Conservation (phyloP, 1,140 invertebrate species). For the Lepidurus couesii region DNA sequence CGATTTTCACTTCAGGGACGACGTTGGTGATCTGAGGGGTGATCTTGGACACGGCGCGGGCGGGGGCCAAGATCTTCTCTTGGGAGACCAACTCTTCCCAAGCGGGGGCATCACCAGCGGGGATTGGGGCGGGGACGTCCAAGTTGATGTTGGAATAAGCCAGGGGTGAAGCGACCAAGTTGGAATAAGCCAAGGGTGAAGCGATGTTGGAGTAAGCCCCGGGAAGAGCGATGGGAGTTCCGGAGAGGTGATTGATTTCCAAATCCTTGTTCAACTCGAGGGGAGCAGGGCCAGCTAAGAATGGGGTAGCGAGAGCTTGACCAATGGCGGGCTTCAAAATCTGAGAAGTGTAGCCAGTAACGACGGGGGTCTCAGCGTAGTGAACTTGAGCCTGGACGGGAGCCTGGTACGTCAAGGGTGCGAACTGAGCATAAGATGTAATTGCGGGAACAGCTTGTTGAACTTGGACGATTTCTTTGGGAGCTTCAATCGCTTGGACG, state of each 20-base stretch:
- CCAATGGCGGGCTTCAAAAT: slow-evolving; percentile 19
- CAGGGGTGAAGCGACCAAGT: background rate
- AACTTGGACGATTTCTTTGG: background rate
- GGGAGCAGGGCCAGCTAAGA: slow-evolving; percentile 17
- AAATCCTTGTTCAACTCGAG: background rate
- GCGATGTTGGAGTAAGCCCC: background rate
- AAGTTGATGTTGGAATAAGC: slow-evolving; percentile 28
- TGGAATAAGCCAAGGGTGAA: slow-evolving; percentile 28
- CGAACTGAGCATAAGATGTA: background rate
- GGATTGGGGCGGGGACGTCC: slow-evolving; percentile 32
- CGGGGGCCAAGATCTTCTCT: slow-evolving; percentile 40
- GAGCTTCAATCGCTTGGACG: background rate
- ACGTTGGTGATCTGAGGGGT: slow-evolving; percentile 41
- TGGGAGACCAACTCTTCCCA: slow-evolving; percentile 36
- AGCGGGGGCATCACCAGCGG: slow-evolving; percentile 38
- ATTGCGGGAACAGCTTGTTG: background rate
- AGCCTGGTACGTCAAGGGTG: background rate
- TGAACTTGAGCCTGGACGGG: slow-evolving; percentile 7
- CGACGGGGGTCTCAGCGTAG: slow-evolving; percentile 24
- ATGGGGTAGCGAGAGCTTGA: slow-evolving; percentile 25
- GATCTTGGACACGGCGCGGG: slow-evolving; percentile 40
- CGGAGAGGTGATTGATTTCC: background rate
- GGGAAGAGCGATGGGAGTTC: background rate
- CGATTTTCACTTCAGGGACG: slow-evolving; percentile 40
- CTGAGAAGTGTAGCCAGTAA: background rate